Conservation (phyloP, 1,140 invertebrate genomes). For the Argopecten irradians region DNA sequence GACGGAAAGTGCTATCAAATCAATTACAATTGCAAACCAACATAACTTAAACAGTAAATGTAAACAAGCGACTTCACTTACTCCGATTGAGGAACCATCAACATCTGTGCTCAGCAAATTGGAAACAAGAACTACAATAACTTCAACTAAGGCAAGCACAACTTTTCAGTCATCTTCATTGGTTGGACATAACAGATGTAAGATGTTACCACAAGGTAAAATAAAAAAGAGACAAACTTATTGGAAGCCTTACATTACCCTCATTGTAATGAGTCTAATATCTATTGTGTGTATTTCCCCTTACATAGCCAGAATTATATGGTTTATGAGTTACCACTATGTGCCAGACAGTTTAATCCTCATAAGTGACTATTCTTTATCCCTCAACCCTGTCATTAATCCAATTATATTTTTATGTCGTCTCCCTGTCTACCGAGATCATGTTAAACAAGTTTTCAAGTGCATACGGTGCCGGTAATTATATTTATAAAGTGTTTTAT, state of each 20-base stretch:
- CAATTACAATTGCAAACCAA: too few species aligned
- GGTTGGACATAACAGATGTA: too few species aligned
- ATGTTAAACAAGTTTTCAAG: neutral
- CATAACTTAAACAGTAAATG: too few species aligned
- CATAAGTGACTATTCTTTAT: neutral
- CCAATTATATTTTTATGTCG: neutral
- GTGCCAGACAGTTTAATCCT: neutral
- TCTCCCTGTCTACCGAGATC: neutral
- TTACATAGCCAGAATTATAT: neutral
- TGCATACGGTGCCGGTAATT: neutral
- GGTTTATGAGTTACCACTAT: neutral
- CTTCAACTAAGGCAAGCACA: too few species aligned
- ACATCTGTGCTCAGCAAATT: too few species aligned
- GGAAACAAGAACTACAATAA: too few species aligned
- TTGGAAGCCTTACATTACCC: neutral
- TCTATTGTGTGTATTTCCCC: neutral
- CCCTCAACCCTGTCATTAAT: neutral
- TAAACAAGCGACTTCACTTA: too few species aligned
- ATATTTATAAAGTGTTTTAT: too few species aligned
- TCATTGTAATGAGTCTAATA: neutral
- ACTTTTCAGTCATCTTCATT: too few species aligned
- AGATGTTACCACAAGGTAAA: too few species aligned
- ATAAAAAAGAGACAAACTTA: neutral
- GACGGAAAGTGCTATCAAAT: too few species aligned
- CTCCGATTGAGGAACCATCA: too few species aligned